A percentile compares a stretch with the other conserved stretches of the same genome.
Evolutionary conservation across 2,797 vertebrate species (phyloP).

Genomic region (Peromyscus attwateri): DNA sequence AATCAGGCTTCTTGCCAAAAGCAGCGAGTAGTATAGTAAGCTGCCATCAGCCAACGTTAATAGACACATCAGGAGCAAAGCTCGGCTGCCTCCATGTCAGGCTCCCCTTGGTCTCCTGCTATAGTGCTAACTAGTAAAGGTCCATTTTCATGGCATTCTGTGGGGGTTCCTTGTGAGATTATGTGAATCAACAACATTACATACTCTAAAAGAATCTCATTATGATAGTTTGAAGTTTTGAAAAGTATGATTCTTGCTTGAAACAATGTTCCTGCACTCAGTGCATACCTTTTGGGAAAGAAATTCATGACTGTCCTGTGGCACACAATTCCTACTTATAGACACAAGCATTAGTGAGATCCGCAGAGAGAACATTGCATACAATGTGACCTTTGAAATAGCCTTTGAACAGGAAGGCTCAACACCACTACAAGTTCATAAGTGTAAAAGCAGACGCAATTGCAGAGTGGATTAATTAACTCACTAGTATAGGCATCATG

Average conservation of each 20-base stretch:
- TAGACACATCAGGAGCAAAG: background rate
- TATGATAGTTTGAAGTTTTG: background rate
- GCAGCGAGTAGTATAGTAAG: background rate
- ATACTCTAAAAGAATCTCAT: background rate
- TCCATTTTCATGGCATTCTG: background rate
- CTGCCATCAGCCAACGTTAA: background rate
- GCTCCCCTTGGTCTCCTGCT: background rate
- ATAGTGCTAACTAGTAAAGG: background rate
- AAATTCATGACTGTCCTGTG: background rate
- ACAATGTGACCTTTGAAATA: conserved; percentile 13
- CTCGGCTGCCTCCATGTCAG: background rate
- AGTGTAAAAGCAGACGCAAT: background rate
- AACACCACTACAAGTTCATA: background rate
- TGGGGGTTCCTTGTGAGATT: background rate
- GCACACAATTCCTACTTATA: background rate
- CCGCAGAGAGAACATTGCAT: background rate
- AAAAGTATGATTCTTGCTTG: background rate
- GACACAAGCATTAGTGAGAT: conserved; percentile 13
- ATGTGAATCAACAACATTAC: background rate
- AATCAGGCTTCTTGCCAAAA: background rate
- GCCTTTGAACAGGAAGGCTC: background rate
- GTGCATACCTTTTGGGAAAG: background rate
- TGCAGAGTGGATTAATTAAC: conserved; percentile 29
- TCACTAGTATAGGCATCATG: background rate
- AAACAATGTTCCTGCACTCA: background rate